Conservation (phyloP, 2,888 invertebrate genomes). For the Lasioglossum morio region DNA sequence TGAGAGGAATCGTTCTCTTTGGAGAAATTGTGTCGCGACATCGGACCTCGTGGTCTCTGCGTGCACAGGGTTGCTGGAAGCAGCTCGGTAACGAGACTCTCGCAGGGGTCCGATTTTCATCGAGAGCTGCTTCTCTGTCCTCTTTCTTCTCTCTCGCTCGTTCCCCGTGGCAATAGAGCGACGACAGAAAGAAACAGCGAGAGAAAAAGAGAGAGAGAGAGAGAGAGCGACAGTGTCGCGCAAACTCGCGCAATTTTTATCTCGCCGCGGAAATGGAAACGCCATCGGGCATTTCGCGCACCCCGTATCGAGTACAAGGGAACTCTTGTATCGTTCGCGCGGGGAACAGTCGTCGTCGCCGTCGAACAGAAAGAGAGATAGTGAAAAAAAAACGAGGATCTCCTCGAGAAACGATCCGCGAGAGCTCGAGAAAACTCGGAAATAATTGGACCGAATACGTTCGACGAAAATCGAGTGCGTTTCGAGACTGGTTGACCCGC, state of each 20-base stretch:
- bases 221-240: conserved; percentile 33
- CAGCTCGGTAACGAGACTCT: conserved; percentile 11
- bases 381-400: not conserved
- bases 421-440: no score
- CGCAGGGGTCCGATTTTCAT: conserved; percentile 41
- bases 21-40: not conserved
- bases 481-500: conserved; percentile 21
- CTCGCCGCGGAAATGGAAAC: conserved; percentile 61
- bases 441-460: not conserved
- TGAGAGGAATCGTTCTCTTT: not conserved
- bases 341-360: not conserved
- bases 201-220: not conserved
- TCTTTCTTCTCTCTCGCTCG: conserved; percentile 4
- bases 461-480: conserved; percentile 24
- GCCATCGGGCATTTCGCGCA: conserved; percentile 67
- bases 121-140: conserved; percentile 17
- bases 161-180: conserved; percentile 22
- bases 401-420: not conserved
- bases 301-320: conserved; percentile 62
- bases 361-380: not conserved
- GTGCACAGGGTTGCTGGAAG: not conserved
- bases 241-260: conserved; percentile 58
- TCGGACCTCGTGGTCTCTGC: conserved; percentile 1
- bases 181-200: conserved; percentile 26
- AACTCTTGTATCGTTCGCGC: conserved; percentile 45